Conservation (phyloP, 1,140 invertebrate genomes). For the Glomeris maerens region DNA sequence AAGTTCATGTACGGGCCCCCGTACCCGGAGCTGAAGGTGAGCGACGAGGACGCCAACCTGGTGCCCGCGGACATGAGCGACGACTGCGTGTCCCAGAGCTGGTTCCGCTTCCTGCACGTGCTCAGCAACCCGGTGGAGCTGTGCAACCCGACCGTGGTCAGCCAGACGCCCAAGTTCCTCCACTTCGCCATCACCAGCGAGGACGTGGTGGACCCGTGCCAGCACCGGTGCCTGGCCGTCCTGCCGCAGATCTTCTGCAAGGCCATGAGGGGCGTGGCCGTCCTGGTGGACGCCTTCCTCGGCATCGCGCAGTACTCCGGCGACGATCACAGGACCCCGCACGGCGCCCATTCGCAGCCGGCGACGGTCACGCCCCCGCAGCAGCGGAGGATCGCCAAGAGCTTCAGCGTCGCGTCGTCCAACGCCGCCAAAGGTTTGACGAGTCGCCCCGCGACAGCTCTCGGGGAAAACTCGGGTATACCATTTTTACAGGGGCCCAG, state of each 20-base stretch:
- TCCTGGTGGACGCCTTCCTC: constrained; percentile 86
- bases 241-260: constrained; percentile 82
- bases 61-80: constrained; percentile 68
- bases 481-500: constrained; percentile 10
- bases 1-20: constrained; percentile 75
- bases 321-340: neutral
- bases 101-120: constrained; percentile 85
- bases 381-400: constrained; percentile 68
- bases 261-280: constrained; percentile 82
- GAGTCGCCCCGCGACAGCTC: neutral
- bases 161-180: constrained; percentile 69
- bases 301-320: constrained; percentile 1
- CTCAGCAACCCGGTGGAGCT: constrained; percentile 88
- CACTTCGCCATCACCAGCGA: constrained; percentile 35
- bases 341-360: neutral
- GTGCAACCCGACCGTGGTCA: constrained; percentile 68
- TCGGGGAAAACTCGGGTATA: too few relatives aligned
- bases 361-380: constrained; percentile 47
- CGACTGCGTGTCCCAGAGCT: constrained; percentile 80
- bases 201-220: constrained; percentile 58
- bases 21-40: constrained; percentile 78
- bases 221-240: constrained; percentile 75
- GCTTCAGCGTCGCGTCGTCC: constrained; percentile 65
- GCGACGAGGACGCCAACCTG: constrained; percentile 64
- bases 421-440: constrained; percentile 39